Evolutionary conservation across 1,140 invertebrate genomes (phyloP).

Genomic region (Paralvinella palmiformis): DNA sequence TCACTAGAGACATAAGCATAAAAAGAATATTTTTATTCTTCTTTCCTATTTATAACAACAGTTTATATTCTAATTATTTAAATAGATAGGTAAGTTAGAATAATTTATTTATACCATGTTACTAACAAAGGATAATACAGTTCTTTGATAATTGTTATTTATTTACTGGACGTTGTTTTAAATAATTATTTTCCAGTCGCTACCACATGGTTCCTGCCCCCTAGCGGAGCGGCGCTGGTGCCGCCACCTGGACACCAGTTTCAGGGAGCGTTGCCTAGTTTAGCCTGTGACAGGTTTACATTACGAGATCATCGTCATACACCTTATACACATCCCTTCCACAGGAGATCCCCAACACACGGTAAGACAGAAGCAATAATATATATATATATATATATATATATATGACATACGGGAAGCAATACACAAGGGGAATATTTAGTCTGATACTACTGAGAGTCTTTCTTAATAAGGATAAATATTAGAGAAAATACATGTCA

Average conservation of each 20-base stretch:
- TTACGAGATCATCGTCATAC: background rate
- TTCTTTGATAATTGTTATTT: too few species aligned
- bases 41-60: background rate
- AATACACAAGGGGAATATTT: too few species aligned
- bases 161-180: too few species aligned
- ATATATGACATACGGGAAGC: too few species aligned
- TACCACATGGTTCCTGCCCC: background rate
- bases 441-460: too few species aligned
- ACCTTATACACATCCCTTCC: background rate
- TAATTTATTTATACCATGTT: background rate
- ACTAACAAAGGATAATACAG: background rate
- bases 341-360: background rate
- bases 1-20: background rate
- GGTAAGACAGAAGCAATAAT: too few species aligned
- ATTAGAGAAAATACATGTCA: too few species aligned
- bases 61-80: background rate
- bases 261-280: background rate
- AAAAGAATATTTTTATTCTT: background rate
- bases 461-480: too few species aligned
- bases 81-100: background rate
- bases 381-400: too few species aligned
- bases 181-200: background rate
- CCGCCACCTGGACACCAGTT: slow-evolving; percentile 1
- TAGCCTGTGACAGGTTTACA: background rate
- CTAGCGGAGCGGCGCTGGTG: too few species aligned